Evolutionary conservation across 2,113 vertebrate genomes (phyloP).

Genomic region (Calidris pugnax): DNA sequence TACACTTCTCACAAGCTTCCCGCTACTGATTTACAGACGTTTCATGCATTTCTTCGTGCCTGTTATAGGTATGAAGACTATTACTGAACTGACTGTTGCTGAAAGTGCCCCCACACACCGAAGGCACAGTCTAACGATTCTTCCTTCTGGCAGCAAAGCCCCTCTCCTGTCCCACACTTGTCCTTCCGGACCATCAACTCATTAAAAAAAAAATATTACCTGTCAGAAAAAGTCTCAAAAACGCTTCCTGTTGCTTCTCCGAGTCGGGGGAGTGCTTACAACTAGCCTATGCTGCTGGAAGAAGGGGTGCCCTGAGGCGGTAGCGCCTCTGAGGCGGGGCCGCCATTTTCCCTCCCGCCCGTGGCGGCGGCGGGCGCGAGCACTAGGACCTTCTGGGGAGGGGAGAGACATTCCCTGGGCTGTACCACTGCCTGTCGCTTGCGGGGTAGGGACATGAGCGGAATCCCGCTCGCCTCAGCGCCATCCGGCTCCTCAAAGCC

Average conservation of each 20-base stretch:
- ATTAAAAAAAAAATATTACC: not conserved
- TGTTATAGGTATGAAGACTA: too few relatives aligned
- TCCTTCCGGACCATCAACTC: not conserved
- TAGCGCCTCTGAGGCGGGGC: accelerated
- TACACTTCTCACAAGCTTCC: not conserved
- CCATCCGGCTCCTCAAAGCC: not conserved
- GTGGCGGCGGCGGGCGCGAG: not conserved
- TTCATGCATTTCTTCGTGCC: accelerated
- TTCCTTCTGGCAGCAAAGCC: too few relatives aligned
- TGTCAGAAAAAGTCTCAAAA: not conserved
- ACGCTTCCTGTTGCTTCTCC: accelerated
- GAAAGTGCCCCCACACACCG: accelerated
- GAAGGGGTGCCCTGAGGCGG: accelerated
- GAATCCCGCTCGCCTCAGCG: not conserved
- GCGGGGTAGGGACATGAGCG: not conserved
- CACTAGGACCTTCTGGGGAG: not conserved
- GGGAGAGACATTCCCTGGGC: not conserved
- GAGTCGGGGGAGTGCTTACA: accelerated
- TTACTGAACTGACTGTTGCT: too few relatives aligned
- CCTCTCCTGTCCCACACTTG: not conserved
- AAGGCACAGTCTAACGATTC: not conserved
- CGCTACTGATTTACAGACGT: not conserved
- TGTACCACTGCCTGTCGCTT: not conserved
- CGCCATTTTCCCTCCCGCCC: accelerated
- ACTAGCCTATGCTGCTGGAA: accelerated